Conservation (phyloP, 2,888 invertebrate genomes). For the Kuschelorhynchus macadamiae region DNA sequence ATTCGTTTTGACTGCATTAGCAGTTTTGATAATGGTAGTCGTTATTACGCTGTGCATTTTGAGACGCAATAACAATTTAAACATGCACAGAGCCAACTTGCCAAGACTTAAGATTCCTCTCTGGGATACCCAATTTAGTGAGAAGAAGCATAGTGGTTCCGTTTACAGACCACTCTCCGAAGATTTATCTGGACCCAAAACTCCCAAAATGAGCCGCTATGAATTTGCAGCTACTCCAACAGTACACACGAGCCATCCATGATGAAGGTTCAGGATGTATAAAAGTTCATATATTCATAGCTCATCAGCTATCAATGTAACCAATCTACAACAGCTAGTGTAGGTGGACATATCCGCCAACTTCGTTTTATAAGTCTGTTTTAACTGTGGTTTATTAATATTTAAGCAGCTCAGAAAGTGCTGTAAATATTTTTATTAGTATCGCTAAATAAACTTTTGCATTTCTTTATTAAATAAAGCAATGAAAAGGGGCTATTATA, state of each 20-base stretch:
- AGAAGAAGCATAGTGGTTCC: constrained; percentile 80
- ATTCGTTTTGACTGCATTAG: constrained; percentile 72
- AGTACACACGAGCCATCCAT: constrained; percentile 54
- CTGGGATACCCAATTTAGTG: constrained; percentile 65
- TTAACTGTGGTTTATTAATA: constrained; percentile 35
- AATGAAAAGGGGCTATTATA: not conserved
- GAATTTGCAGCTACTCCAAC: constrained; percentile 67
- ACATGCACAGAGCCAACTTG: constrained; percentile 62
- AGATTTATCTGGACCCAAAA: constrained; percentile 78
- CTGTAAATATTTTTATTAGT: constrained; percentile 7
- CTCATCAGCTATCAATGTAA: too few species aligned
- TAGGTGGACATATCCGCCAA: not conserved
- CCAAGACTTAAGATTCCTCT: constrained; percentile 64
- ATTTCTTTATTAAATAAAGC: not conserved
- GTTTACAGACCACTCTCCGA: constrained; percentile 86
- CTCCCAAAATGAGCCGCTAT: constrained; percentile 75
- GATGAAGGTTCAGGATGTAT: not conserved
- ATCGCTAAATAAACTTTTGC: not conserved
- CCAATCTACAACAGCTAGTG: constrained; percentile 3
- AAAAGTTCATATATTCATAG: too few species aligned
- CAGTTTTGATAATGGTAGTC: constrained; percentile 70
- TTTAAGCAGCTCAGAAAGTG: constrained; percentile 23
- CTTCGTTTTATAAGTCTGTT: constrained; percentile 35
- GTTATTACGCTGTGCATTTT: constrained; percentile 63
- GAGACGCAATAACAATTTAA: constrained; percentile 60